Evolutionary conservation across 2,113 vertebrate genomes (phyloP).

Genomic region (Percopsis transmontana): DNA sequence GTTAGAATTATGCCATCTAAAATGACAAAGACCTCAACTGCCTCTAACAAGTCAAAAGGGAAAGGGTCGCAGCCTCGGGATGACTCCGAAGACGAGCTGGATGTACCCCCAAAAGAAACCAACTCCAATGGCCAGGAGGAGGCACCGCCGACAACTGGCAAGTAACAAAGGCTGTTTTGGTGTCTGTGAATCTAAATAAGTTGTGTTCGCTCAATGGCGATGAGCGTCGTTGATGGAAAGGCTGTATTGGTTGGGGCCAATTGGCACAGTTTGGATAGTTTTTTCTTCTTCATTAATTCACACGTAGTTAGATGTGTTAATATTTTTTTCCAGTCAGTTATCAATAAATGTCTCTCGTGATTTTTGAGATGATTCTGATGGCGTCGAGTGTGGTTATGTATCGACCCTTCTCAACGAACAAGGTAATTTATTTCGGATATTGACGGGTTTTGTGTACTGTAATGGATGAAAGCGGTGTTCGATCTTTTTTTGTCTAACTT

Average conservation of each 20-base stretch:
- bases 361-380: constrained; percentile 62
- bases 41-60: constrained; percentile 72
- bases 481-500: constrained; percentile 35
- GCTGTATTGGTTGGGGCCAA: constrained; percentile 49
- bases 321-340: constrained; percentile 52
- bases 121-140: constrained; percentile 68
- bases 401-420: constrained; percentile 35
- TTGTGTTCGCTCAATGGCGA: constrained; percentile 64
- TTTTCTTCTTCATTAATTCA: constrained; percentile 42
- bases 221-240: constrained; percentile 46
- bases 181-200: constrained; percentile 71
- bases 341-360: constrained; percentile 50
- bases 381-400: constrained; percentile 50
- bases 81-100: constrained; percentile 77
- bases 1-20: constrained; percentile 82
- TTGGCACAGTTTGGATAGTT: constrained; percentile 50
- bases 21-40: constrained; percentile 81
- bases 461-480: constrained; percentile 15
- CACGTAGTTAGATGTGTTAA: constrained; percentile 54
- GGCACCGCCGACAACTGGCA: constrained; percentile 73
- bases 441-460: constrained; percentile 31
- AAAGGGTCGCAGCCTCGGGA: constrained; percentile 78
- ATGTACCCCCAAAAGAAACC: constrained; percentile 75
- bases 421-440: constrained; percentile 56
- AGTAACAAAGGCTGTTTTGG: constrained; percentile 78